These are phyloP conservation scores for Empis livida DNA, from an alignment of 2,888 invertebrate genomes.

Conservation along the genomic window DNA sequence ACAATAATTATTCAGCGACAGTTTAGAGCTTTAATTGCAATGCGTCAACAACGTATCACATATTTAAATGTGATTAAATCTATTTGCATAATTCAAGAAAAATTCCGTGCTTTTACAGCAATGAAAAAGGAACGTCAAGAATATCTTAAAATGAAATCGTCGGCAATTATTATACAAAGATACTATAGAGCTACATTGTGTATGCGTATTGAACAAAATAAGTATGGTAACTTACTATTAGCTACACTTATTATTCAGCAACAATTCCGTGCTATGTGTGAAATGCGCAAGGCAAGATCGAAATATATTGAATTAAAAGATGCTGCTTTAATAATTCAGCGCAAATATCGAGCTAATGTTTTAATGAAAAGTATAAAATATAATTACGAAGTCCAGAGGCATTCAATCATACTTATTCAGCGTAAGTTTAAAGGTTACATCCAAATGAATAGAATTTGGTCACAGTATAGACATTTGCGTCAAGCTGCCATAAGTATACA, in stretches of 20 bases:
- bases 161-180: slow-evolving; percentile 27
- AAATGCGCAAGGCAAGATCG: slow-evolving; percentile 14
- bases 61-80: slow-evolving; percentile 15
- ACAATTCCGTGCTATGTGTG: slow-evolving; percentile 19
- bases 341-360: slow-evolving; percentile 30
- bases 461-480: slow-evolving; percentile 15
- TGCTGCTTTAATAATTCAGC: slow-evolving; percentile 30
- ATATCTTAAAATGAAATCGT: background rate
- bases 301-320: slow-evolving; percentile 16
- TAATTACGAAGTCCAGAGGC: background rate
- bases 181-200: slow-evolving; percentile 23
- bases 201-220: slow-evolving; percentile 12
- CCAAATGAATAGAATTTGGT: slow-evolving; percentile 19
- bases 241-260: slow-evolving; percentile 15
- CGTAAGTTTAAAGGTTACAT: slow-evolving; percentile 19
- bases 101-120: background rate
- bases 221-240: slow-evolving; percentile 9
- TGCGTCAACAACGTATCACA: slow-evolving; percentile 1
- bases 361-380: slow-evolving; percentile 19
- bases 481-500: slow-evolving; percentile 22
- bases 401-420: slow-evolving; percentile 23
- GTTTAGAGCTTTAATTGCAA: slow-evolving; percentile 26
- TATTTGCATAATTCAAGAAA: slow-evolving; percentile 1
- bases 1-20: slow-evolving; percentile 29
- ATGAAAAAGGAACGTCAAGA: background rate